These are phyloP conservation scores for Crossocerus cetratus DNA, from an alignment of 2,888 invertebrate genomes.

Conservation along the genomic window DNA sequence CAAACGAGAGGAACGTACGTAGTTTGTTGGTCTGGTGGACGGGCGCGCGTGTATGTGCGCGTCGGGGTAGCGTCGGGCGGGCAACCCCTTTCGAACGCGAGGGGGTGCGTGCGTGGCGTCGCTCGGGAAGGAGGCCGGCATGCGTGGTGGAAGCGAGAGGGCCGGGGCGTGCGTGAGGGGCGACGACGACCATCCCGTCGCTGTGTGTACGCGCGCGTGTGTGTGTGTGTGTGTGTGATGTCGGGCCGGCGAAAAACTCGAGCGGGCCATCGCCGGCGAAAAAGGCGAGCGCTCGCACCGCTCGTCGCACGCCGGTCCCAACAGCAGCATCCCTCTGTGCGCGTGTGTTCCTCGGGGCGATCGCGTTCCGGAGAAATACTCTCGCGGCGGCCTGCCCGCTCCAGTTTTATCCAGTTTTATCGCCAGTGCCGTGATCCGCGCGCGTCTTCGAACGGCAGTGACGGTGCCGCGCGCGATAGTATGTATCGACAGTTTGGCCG, in stretches of 20 bases:
- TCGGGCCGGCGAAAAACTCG: slow-evolving; percentile 51
- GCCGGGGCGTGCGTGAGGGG: slow-evolving; percentile 46
- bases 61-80: no score
- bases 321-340: slow-evolving; percentile 12
- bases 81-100: no score
- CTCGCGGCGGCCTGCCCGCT: background rate
- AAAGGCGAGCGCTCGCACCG: slow-evolving; percentile 32
- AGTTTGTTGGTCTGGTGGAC: no score
- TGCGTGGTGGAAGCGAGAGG: slow-evolving; percentile 49
- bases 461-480: background rate
- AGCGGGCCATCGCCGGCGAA: slow-evolving; percentile 39
- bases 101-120: no score
- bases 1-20: no score
- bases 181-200: slow-evolving; percentile 58
- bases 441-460: background rate
- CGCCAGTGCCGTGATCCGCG: background rate
- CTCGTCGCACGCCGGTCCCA: slow-evolving; percentile 3
- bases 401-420: background rate
- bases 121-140: no score
- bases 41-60: no score
- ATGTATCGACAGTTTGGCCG: background rate
- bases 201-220: slow-evolving; percentile 37
- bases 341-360: background rate
- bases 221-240: slow-evolving; percentile 35
- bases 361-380: no score